phyloP scores from a whole-genome alignment of 2,888 invertebrate genomes.

The Amphipyra berbera region DNA sequence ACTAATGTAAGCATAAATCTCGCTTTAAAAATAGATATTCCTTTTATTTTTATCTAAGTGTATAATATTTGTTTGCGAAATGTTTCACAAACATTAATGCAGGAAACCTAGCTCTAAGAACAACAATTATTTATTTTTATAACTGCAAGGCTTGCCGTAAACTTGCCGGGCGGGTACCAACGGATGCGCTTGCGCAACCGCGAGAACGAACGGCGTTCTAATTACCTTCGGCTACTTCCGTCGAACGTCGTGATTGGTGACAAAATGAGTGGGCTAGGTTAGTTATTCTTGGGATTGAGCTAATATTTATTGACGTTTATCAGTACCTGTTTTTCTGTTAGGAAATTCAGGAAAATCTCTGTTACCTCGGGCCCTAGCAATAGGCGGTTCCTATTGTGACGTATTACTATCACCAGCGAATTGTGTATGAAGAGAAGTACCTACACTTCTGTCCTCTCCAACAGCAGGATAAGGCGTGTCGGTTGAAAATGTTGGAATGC shows the following conservation, averaged over 20 bases:
- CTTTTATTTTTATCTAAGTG: not conserved
- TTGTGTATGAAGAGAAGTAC: too few species aligned
- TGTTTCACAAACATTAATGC: slow-evolving; percentile 12
- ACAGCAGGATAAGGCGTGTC: too few species aligned
- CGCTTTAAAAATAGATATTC: too few species aligned
- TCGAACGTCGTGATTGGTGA: slow-evolving; percentile 45
- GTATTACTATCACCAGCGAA: too few species aligned
- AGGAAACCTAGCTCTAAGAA: slow-evolving; percentile 41
- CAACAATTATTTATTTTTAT: slow-evolving; percentile 36
- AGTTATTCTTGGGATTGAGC: slow-evolving; percentile 39
- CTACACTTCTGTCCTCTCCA: too few species aligned
- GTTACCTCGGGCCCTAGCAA: too few species aligned
- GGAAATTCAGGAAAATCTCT: not conserved
- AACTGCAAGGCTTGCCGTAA: slow-evolving; percentile 38
- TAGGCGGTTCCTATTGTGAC: too few species aligned
- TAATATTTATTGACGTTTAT: slow-evolving; percentile 2
- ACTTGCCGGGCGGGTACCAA: slow-evolving; percentile 25
- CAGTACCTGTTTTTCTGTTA: not conserved
- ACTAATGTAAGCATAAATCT: too few species aligned
- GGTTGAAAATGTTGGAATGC: too few species aligned
- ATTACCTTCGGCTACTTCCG: slow-evolving; percentile 58
- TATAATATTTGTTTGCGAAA: slow-evolving; percentile 34
- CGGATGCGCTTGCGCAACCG: slow-evolving; percentile 68
- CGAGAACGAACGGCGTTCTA: slow-evolving; percentile 56
- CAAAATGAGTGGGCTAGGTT: slow-evolving; percentile 48